Evolutionary conservation across 1,140 invertebrate species (phyloP), one percentile per base, ranked within the genome.

Genomic region (Zaprionus tsacasi): DNA sequence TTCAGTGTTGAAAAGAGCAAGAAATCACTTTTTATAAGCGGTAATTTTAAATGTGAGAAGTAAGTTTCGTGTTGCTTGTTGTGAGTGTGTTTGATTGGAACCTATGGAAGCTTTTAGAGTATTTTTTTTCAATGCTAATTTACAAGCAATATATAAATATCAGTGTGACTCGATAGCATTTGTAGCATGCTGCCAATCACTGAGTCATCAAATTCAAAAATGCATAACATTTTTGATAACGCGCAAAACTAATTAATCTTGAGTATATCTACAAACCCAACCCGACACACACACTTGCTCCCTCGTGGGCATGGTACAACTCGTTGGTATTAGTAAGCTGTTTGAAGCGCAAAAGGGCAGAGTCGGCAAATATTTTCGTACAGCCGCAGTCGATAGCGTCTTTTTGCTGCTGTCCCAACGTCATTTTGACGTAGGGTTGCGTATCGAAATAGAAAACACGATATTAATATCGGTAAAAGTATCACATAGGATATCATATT

Each of bases 291-390:
- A 15, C 35, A 25, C 27, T 54, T 17, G 13, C n/a, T 21, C 5
- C 17, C 25, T 12, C 25, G 33, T 54, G 15, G 61, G 48, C 25
- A 2, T n/a, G 40, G n/a, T 7, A 45, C 40, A 36, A 12, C 43
- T 25, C 13, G 13, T 40, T 27, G 59, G 15, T 45, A 43, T 54
- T 27, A 43, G 43, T 70, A 57, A 3, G 33, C 30, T 0, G 38
- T 55, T 35, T 35, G 6, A 57, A 7, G 15, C 52, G 12, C 12
- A 52, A 70, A 65, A 71, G 17, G 12, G 68, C 54, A 10, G 45
- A 76, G 13, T 71, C 43, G 21, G 30, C 73, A 35, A 61, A 50
- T 50, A n/a, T 30, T 52, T 52, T 61, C 30, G 11, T 25, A 48
- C 15, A 30, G 55, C 40, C 33, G 17, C 50, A 30, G n/a, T 12